Conservation (phyloP, 2,888 invertebrate species). For the Cheilosia vulpina region DNA sequence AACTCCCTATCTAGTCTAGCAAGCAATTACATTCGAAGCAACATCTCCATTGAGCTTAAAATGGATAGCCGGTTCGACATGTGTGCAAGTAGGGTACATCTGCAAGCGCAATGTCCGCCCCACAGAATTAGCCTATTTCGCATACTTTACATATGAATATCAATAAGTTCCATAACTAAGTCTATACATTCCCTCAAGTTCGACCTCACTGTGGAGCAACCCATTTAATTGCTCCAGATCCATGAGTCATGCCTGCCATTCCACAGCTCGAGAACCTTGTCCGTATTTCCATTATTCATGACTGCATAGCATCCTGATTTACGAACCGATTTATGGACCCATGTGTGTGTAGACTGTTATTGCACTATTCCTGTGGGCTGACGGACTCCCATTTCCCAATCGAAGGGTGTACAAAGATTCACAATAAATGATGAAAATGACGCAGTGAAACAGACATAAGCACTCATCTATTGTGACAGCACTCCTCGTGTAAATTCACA, state of each 20-base stretch:
- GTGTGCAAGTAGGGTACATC: too few relatives aligned
- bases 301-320: conserved; percentile 28
- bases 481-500: not conserved
- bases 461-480: conserved; percentile 34
- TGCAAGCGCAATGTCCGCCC: too few relatives aligned
- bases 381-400: not conserved
- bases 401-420: conserved; percentile 7
- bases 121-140: too few relatives aligned
- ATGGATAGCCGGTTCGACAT: too few relatives aligned
- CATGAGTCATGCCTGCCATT: not conserved
- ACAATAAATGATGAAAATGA: conserved; percentile 22
- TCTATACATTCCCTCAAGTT: not conserved
- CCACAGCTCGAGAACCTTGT: not conserved
- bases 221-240: not conserved
- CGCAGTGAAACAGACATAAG: conserved; percentile 24
- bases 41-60: too few relatives aligned
- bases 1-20: too few relatives aligned
- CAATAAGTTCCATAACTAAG: not conserved
- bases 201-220: not conserved
- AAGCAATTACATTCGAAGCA: too few relatives aligned
- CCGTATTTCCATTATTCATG: conserved; percentile 18
- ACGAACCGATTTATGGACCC: conserved; percentile 1
- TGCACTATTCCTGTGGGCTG: conserved; percentile 5
- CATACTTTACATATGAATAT: too few relatives aligned
- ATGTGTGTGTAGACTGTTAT: conserved; percentile 1